These are phyloP conservation scores for Protula sp. DNA, from an alignment of 2,888 invertebrate genomes.

Conservation along the genomic window DNA sequence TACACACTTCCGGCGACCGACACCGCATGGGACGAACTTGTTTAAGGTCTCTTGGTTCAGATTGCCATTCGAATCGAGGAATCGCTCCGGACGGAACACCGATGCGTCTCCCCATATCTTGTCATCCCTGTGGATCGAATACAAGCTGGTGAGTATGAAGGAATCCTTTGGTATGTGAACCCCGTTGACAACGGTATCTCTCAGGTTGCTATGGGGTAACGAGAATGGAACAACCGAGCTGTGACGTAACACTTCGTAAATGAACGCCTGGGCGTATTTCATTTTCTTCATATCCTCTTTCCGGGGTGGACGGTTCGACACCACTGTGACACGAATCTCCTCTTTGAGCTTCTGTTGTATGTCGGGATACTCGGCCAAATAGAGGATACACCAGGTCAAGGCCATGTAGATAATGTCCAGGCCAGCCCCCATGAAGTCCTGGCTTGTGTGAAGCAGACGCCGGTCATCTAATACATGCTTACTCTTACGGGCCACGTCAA, in stretches of 20 bases:
- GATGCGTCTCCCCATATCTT: conserved; percentile 35
- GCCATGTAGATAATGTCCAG: conserved; percentile 42
- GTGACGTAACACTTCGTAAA: conserved; percentile 35
- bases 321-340: conserved; percentile 35
- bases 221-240: conserved; percentile 40
- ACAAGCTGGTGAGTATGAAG: conserved; percentile 38
- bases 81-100: conserved; percentile 34
- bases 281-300: conserved; percentile 26
- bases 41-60: conserved; percentile 14
- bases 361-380: conserved; percentile 33
- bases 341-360: conserved; percentile 33
- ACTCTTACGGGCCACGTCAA: conserved; percentile 27
- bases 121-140: conserved; percentile 37
- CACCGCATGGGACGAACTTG: conserved; percentile 32
- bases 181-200: conserved; percentile 23
- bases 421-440: conserved; percentile 43
- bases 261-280: conserved; percentile 36
- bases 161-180: conserved; percentile 31
- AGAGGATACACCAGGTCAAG: conserved; percentile 38
- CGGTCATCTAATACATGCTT: conserved; percentile 9
- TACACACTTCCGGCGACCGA: conserved; percentile 39
- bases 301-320: conserved; percentile 26
- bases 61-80: conserved; percentile 15
- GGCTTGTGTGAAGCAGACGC: conserved; percentile 38
- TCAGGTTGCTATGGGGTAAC: conserved; percentile 40